Conservation (phyloP, 2,888 invertebrate species). For the Capitulum mitella region DNA sequence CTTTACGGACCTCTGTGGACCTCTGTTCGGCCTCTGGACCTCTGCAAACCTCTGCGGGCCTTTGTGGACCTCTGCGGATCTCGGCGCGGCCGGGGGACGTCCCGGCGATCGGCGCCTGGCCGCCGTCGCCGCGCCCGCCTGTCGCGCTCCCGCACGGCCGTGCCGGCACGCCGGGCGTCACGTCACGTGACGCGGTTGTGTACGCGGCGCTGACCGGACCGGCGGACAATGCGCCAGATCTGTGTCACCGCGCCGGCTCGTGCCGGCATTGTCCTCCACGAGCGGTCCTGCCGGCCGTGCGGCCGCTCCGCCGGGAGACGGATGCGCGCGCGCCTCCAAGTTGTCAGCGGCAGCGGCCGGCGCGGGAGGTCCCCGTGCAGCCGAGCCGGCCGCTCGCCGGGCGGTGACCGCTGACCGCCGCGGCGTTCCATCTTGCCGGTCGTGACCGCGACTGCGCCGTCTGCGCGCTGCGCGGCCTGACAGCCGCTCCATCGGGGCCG, state of each 20-base stretch:
- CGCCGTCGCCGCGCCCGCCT: too few species aligned
- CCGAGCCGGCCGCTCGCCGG: neutral
- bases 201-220: neutral
- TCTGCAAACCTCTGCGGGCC: too few species aligned
- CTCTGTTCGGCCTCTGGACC: too few species aligned
- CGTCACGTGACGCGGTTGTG: neutral
- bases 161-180: neutral
- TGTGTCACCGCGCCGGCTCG: neutral
- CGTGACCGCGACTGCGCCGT: neutral
- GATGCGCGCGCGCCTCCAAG: neutral
- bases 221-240: neutral
- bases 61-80: too few species aligned
- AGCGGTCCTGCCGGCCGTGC: neutral
- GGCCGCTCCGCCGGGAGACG: too few species aligned
- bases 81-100: too few species aligned
- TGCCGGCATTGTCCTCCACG: neutral
- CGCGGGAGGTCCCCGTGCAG: neutral
- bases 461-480: too few species aligned
- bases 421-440: neutral
- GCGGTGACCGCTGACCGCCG: neutral
- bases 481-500: too few species aligned
- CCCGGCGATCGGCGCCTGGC: too few species aligned
- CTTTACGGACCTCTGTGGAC: too few species aligned
- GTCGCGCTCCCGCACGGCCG: neutral
- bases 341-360: neutral